Percentiles rank a stretch among this genome's conserved stretches.
Conservation (phyloP, 2,888 invertebrate genomes). For the Chrysolina haemoptera region DNA sequence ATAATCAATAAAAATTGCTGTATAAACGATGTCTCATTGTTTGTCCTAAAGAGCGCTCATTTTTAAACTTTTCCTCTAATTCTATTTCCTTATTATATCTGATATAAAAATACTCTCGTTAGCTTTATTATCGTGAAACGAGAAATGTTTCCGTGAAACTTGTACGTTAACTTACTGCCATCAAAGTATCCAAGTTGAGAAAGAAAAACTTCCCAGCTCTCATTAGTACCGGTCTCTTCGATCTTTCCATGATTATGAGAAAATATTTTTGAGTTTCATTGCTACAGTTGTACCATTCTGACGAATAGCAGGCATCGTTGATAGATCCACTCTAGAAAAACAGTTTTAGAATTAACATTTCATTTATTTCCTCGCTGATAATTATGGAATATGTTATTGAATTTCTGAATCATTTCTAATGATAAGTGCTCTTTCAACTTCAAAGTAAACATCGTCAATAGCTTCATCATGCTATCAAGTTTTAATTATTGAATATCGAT, state of each 20-base stretch:
- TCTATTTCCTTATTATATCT: too few relatives aligned
- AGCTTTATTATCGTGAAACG: background rate
- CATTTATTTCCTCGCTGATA: too few relatives aligned
- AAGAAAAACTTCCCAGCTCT: conserved; percentile 51
- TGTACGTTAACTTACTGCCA: conserved; percentile 48
- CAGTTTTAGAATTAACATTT: background rate
- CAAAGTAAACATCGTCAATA: too few relatives aligned
- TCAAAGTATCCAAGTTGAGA: conserved; percentile 52
- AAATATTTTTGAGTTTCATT: conserved; percentile 50
- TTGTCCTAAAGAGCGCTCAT: too few relatives aligned
- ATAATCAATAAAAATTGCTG: background rate
- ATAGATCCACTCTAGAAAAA: conserved; percentile 52
- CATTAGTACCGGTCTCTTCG: conserved; percentile 49
- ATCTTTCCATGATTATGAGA: conserved; percentile 54
- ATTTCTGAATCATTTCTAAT: too few relatives aligned
- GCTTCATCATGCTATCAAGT: too few relatives aligned
- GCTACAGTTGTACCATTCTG: conserved; percentile 51
- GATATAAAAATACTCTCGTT: too few relatives aligned
- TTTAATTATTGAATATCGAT: too few relatives aligned
- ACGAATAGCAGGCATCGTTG: conserved; percentile 50
- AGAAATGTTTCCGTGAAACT: background rate
- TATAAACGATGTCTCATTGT: too few relatives aligned
- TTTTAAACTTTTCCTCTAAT: too few relatives aligned
- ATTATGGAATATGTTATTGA: too few relatives aligned
- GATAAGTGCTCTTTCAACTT: too few relatives aligned